Percentiles rank a stretch among this genome's conserved stretches.
phyloP scores from a whole-genome alignment of 2,113 vertebrate genomes.

The Psettodes erumei region DNA sequence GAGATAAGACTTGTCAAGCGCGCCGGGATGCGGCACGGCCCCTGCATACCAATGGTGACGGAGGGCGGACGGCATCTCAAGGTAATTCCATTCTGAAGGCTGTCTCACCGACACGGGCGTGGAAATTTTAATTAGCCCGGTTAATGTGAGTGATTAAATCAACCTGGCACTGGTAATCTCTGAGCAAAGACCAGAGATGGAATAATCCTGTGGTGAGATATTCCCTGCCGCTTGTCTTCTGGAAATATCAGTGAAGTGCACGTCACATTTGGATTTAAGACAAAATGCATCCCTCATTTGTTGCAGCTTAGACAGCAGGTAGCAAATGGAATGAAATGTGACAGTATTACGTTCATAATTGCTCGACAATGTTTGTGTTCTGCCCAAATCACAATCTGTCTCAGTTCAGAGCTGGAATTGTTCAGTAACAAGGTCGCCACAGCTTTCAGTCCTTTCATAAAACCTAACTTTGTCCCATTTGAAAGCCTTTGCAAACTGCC shows the following conservation, averaged over 20 bases:
- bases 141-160: conserved; percentile 69
- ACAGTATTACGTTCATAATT: conserved; percentile 25
- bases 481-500: too few relatives aligned
- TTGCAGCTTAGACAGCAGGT: conserved; percentile 30
- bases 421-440: neutral
- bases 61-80: conserved; percentile 40
- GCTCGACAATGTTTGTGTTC: conserved; percentile 34
- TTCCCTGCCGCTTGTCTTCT: conserved; percentile 5
- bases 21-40: conserved; percentile 19
- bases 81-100: conserved; percentile 47
- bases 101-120: conserved; percentile 24
- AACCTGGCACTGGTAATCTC: conserved; percentile 46
- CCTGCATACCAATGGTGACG: conserved; percentile 64
- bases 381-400: neutral
- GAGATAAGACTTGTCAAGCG: conserved; percentile 78
- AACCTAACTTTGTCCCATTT: neutral
- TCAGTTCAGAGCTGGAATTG: conserved; percentile 2
- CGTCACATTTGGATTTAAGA: conserved; percentile 35
- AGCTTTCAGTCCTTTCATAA: neutral
- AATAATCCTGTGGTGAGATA: conserved; percentile 17
- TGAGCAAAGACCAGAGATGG: conserved; percentile 36
- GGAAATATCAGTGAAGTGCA: conserved; percentile 9
- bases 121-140: conserved; percentile 61
- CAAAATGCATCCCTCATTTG: conserved; percentile 27
- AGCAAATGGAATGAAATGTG: conserved; percentile 36